These are phyloP conservation scores for Phortica variegata DNA, from an alignment of 1,140 invertebrate genomes.

Conservation along the genomic window DNA sequence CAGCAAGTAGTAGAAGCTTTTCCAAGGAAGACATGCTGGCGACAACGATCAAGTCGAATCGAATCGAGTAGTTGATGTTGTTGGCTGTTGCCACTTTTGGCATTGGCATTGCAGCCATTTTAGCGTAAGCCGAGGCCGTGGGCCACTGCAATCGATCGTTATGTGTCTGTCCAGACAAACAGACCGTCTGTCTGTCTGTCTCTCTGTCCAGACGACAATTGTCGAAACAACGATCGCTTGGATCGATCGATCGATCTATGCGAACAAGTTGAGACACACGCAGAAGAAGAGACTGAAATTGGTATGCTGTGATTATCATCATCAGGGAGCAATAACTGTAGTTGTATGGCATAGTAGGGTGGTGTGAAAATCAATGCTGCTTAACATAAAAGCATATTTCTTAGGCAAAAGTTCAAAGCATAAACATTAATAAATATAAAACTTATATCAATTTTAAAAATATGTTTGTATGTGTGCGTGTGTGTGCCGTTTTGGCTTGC, in stretches of 20 bases:
- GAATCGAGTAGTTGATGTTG: conserved; percentile 12
- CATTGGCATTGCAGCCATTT: background rate
- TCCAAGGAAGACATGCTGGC: conserved; percentile 52
- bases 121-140: conserved; percentile 40
- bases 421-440: no score
- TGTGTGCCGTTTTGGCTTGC: background rate
- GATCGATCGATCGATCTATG: conserved; percentile 20
- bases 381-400: no score
- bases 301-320: conserved; percentile 21
- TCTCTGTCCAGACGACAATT: conserved; percentile 17
- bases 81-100: conserved; percentile 6
- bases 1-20: conserved; percentile 22
- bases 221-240: conserved; percentile 29
- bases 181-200: no score
- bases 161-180: conserved; percentile 20
- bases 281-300: background rate
- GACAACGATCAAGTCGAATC: conserved; percentile 32
- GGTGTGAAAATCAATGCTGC: no score
- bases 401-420: no score
- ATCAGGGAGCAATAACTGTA: conserved; percentile 37
- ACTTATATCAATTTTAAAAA: no score
- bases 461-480: background rate
- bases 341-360: conserved; percentile 35
- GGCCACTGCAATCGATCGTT: conserved; percentile 26
- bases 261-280: no score